A percentile compares a stretch with the other conserved stretches of the same genome.
Conservation (phyloP, 2,113 vertebrate species). For the Falco punctatus region DNA sequence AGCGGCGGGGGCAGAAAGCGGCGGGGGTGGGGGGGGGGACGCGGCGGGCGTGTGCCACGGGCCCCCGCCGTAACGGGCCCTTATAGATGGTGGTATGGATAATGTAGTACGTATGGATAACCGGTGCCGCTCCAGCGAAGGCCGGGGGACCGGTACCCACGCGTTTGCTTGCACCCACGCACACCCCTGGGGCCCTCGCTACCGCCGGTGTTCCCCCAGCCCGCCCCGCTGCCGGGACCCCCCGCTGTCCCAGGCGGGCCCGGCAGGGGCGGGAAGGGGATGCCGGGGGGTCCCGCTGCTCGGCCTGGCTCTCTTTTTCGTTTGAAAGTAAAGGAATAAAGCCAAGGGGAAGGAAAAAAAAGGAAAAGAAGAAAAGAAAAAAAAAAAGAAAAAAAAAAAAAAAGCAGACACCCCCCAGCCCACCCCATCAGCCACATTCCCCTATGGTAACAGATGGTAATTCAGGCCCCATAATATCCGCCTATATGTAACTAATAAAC, state of each 20-base stretch:
- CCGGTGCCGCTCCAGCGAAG: fast-evolving
- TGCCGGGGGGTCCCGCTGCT: not conserved
- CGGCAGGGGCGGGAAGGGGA: not conserved
- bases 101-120: fast-evolving
- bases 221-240: not conserved
- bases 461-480: constrained; percentile 22
- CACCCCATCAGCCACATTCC: constrained; percentile 12
- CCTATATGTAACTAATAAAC: constrained; percentile 73
- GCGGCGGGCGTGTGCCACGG: not conserved
- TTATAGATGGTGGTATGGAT: fast-evolving
- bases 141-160: not conserved
- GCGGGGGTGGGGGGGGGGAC: too few species aligned
- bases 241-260: not conserved
- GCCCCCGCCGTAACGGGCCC: not conserved
- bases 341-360: not conserved
- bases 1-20: not conserved
- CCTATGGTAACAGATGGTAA: constrained; percentile 59
- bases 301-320: not conserved
- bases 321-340: not conserved
- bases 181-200: not conserved
- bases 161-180: not conserved
- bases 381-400: not conserved
- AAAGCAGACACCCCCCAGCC: not conserved
- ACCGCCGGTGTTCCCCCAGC: not conserved
- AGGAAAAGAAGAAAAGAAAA: not conserved